Evolutionary conservation across 2,797 vertebrate species (phyloP).

Genomic region (Triplophysa bombifrons): DNA sequence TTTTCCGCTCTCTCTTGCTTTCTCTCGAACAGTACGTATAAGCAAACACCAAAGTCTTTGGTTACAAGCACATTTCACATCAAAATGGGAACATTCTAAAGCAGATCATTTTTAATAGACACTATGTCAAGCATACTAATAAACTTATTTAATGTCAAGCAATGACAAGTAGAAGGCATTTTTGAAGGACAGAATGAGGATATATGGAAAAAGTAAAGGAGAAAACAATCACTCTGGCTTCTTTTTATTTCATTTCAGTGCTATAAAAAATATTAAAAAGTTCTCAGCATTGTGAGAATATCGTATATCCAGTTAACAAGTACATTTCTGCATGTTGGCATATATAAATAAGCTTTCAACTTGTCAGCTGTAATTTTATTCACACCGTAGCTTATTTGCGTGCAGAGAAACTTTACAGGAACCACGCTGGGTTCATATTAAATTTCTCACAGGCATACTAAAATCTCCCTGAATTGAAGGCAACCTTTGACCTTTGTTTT

Average conservation of each 20-base stretch:
- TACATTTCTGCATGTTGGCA: background rate
- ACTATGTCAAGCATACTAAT: background rate
- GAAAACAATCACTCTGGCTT: too few species aligned
- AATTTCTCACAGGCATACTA: background rate
- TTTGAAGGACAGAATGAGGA: background rate
- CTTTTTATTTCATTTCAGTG: too few species aligned
- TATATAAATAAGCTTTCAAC: background rate
- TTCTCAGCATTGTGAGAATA: background rate
- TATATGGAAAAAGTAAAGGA: background rate
- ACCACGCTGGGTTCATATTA: background rate
- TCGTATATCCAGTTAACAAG: background rate
- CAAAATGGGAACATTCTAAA: background rate
- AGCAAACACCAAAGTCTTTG: background rate
- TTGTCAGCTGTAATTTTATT: background rate
- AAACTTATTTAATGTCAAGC: background rate
- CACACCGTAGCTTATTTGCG: background rate
- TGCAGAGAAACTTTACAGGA: background rate
- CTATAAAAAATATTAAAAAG: too few species aligned
- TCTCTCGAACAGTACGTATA: background rate
- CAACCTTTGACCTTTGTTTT: slow-evolving; percentile 8
- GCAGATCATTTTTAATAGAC: background rate
- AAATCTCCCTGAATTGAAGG: background rate
- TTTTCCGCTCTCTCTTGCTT: slow-evolving; percentile 7
- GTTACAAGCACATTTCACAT: slow-evolving; percentile 3
- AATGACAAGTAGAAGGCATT: slow-evolving; percentile 2